Evolutionary conservation across 2,888 invertebrate genomes (phyloP), one percentile per base, ranked within the genome.

Genomic region (Cremastinae sp.): DNA sequence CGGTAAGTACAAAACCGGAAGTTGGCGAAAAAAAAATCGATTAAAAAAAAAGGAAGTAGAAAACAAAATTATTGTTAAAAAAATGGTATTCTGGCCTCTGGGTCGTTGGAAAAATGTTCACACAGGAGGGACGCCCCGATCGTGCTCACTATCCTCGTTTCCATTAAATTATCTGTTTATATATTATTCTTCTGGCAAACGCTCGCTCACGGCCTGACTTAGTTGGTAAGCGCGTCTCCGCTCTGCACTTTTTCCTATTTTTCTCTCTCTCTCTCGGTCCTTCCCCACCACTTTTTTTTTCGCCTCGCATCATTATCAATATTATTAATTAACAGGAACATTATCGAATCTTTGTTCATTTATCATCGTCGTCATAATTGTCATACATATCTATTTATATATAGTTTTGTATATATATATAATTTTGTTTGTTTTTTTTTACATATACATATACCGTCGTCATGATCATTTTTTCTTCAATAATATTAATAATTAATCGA

Each of bases 241-340:
- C n/a, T n/a, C n/a, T n/a, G n/a, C n/a, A n/a, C n/a, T n/a, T n/a
- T 28, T 2, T 28, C 5, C 5, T 65, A 10, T 59, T 34, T 16
- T 41, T 66, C 28, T 14, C 28, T 64, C 38, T 53, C 45, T 45
- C 53, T n/a, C 54, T 53, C 28, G 22, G 28, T 20, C 8, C 36
- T 8, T 20, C 18, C 12, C 7, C 36, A 5, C 54, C 12, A 16
- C 16, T 45, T 8, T 59, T 59, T 59, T 43, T 64, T n/a, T 84
- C 82, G 82, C 84, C 78, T 73, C 81, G 80, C 80, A 81, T 80
- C 85, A 83, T 84, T 84, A 83, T 85, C 83, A 85, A 82, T 84
- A 87, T 84, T 86, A 87, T 86, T 84, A 86, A 86, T 87, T 86
- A 89, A 89, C 88, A 89, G 89, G 89, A 89, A 89, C 89, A 89